phyloP scores from a whole-genome alignment of 2,113 vertebrate genomes.

The Tinamus guttatus region DNA sequence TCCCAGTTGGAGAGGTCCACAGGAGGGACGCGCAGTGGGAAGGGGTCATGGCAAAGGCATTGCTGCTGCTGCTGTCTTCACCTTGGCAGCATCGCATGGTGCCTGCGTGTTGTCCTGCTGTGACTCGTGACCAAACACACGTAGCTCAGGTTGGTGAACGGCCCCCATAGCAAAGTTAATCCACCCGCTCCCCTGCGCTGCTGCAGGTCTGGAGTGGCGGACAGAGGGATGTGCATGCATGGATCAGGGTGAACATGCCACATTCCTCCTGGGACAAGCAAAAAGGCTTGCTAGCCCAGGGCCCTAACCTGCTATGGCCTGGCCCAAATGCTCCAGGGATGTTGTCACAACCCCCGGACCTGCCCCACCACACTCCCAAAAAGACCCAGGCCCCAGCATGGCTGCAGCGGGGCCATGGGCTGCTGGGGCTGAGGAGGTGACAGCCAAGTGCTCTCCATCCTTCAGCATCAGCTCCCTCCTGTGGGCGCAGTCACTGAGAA shows the following conservation, averaged over 20 bases:
- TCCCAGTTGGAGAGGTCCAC: no score
- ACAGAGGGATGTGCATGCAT: rapidly evolving
- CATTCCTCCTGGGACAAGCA: no score
- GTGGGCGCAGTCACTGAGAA: no score
- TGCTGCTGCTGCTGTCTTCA: rapidly evolving
- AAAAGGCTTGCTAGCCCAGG: rapidly evolving
- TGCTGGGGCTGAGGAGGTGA: no score
- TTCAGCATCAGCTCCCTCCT: no score
- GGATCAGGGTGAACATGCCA: no score
- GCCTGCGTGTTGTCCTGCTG: rapidly evolving
- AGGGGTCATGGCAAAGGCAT: not conserved
- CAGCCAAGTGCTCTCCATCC: no score
- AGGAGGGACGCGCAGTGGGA: rapidly evolving
- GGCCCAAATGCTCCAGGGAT: not conserved
- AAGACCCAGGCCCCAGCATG: no score
- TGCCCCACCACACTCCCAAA: not conserved
- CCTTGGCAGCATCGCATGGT: rapidly evolving
- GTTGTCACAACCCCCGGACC: no score
- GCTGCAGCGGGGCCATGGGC: no score
- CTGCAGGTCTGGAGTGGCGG: not conserved
- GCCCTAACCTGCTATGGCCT: rapidly evolving
- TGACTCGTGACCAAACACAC: rapidly evolving
- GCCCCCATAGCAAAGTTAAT: not conserved
- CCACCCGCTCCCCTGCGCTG: not conserved
- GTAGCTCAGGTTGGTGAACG: not conserved